These are phyloP conservation scores for Spisula subtruncata DNA, from an alignment of 2,888 invertebrate species.

Conservation along the genomic window DNA sequence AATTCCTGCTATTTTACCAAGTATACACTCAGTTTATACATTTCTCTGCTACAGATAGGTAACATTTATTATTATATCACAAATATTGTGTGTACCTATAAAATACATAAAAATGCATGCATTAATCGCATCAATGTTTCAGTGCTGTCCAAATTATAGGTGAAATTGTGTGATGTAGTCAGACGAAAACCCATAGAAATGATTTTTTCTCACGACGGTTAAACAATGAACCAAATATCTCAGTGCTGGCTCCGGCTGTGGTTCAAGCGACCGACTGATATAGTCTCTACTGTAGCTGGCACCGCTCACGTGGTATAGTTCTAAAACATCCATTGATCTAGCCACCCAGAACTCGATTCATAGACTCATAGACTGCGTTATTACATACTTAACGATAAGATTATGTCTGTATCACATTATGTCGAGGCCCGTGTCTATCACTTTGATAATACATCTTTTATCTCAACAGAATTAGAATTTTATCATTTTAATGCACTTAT, in stretches of 20 bases:
- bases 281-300: neutral
- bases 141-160: too few species aligned
- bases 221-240: neutral
- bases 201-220: neutral
- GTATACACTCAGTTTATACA: too few species aligned
- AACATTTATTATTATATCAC: too few species aligned
- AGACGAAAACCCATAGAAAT: neutral
- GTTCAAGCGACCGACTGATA: neutral
- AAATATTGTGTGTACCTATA: too few species aligned
- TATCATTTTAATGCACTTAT: slow-evolving; percentile 24
- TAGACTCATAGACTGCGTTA: neutral
- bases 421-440: slow-evolving; percentile 9
- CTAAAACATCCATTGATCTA: neutral
- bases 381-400: slow-evolving; percentile 8
- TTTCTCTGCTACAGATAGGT: too few species aligned
- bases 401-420: neutral
- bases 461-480: neutral
- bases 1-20: too few species aligned
- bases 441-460: slow-evolving; percentile 12
- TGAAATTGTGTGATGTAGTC: neutral
- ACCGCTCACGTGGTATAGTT: neutral
- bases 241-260: neutral
- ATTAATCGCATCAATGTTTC: too few species aligned
- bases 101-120: too few species aligned
- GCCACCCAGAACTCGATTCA: slow-evolving; percentile 9